A percentile compares a stretch with the other conserved stretches of the same genome.
Evolutionary conservation across 2,888 invertebrate genomes (phyloP).

Genomic region (Ischnura elegans): DNA sequence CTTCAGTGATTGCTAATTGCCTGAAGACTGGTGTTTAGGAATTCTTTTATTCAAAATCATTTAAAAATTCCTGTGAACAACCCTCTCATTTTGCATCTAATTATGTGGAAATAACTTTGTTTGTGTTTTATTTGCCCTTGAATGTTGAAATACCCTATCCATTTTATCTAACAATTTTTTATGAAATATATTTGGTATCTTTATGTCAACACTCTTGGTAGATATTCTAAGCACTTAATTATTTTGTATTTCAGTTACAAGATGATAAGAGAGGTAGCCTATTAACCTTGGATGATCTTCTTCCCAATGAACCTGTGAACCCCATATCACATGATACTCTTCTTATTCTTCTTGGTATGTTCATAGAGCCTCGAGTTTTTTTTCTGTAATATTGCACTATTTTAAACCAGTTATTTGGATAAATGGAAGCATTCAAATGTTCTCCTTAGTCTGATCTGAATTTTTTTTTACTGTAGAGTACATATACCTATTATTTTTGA

Average conservation of each 20-base stretch:
- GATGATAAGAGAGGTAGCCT: slow-evolving; percentile 90
- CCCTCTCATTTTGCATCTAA: not conserved
- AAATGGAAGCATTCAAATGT: too few relatives aligned
- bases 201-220: slow-evolving; percentile 21
- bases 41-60: too few relatives aligned
- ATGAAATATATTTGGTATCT: not conserved
- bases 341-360: slow-evolving; percentile 89
- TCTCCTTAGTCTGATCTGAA: too few relatives aligned
- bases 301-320: slow-evolving; percentile 87
- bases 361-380: slow-evolving; percentile 54
- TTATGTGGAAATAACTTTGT: not conserved
- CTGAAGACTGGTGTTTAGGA: too few relatives aligned
- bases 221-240: slow-evolving; percentile 50
- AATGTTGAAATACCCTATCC: not conserved
- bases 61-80: not conserved
- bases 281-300: slow-evolving; percentile 87
- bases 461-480: too few relatives aligned
- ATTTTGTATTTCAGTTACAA: slow-evolving; percentile 79
- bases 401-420: slow-evolving; percentile 27
- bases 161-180: not conserved
- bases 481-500: too few relatives aligned
- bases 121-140: not conserved
- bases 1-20: too few relatives aligned
- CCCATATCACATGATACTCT: slow-evolving; percentile 90
- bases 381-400: not conserved